Percentiles rank a stretch among this genome's conserved stretches.
Conservation (phyloP, 2,113 vertebrate species). For the Protomyctophum bolini region DNA sequence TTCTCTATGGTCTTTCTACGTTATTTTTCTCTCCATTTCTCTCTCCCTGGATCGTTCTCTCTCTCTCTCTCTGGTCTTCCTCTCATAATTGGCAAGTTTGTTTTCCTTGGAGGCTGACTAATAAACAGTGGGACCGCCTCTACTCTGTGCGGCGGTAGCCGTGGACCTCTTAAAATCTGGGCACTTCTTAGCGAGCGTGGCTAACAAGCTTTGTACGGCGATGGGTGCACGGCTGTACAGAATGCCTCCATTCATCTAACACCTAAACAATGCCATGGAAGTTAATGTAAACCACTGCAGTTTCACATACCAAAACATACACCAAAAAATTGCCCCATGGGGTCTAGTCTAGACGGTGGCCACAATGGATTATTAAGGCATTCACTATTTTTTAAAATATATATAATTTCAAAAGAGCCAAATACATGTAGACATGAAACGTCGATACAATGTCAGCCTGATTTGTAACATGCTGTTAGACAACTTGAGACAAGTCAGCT, state of each 20-base stretch:
- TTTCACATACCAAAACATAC: conserved; percentile 2
- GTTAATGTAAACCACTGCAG: conserved; percentile 5
- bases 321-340: neutral
- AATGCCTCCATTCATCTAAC: conserved; percentile 34
- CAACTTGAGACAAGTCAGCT: neutral
- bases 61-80: conserved; percentile 25
- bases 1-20: too few species aligned
- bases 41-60: neutral
- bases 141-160: conserved; percentile 50
- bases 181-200: conserved; percentile 30
- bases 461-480: too few species aligned
- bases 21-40: neutral
- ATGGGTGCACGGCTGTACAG: conserved; percentile 7
- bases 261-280: conserved; percentile 35
- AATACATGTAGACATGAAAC: neutral
- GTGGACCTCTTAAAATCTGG: conserved; percentile 43
- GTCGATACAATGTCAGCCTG: too few species aligned
- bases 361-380: neutral
- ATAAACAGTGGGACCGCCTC: conserved; percentile 59
- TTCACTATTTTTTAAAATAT: neutral
- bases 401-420: neutral
- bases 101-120: conserved; percentile 65
- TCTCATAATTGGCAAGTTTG: conserved; percentile 61
- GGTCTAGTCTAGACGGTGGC: neutral
- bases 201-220: conserved; percentile 19